Base-by-base conservation (phyloP, 2,797 vertebrate genomes). In the Gallirallus australis region DNA sequence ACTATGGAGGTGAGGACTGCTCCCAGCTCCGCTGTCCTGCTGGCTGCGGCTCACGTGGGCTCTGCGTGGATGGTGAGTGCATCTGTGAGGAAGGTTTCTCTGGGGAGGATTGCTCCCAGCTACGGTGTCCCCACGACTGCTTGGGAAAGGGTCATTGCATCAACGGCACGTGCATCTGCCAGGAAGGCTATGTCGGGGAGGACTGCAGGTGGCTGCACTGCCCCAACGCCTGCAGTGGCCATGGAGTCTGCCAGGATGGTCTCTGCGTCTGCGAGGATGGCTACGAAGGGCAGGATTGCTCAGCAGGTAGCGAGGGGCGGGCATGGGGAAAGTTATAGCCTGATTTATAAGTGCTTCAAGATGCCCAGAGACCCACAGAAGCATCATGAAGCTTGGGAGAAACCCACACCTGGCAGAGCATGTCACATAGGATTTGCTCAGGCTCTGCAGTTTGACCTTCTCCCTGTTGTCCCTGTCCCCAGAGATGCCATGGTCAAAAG, bases 1-100 rank as follows among this genome's bases (percentile, higher is more conserved):
- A 99, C 96, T 99, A 99, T 15, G 98, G 98, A 1, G 99, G 99
- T 0, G 99, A 99, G 13, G 99, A 99, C 97, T 99, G 99, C 95
- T 99, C 99, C 0, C 99, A 99, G 96, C 98, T 98, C 0, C 98
- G 98, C 12, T 99, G 99, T 95, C 99, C 98, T 0, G 96, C 98
- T 0, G 99, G 99, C 97, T 99, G 99, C 90, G 99, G 99, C 9
- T 98, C 98, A 65, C 98, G 98, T 0, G 99, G 99, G 17, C 97
- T 99, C 86, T 99, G 99, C 16, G 98, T 99, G 79, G 99, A 99
- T 0, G 99, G 99, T 6, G 99, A 99, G 95, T 99, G 99, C 7
- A 95, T 99, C 90, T 99, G 99, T 15, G 99, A 99, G 82, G 99
- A 99, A 90, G 98, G 99, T 23, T 99, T 98, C 97, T 86, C 98